Evolutionary conservation across 1,140 invertebrate species (phyloP), one percentile per base, ranked within the genome.

Genomic region (Nebria ingens): DNA sequence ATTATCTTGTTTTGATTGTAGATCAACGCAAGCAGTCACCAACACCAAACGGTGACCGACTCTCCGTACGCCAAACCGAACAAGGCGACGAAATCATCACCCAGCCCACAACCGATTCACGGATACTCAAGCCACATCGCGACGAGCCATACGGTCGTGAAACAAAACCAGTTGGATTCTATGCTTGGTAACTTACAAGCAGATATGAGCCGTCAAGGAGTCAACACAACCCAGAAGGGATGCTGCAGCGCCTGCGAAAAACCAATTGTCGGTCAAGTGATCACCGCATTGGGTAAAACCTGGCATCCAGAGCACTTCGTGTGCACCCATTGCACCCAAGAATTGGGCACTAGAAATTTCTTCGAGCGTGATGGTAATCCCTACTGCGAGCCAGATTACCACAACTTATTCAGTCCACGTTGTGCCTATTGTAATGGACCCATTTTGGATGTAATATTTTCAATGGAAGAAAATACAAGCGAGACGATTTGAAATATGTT

Each of bases 271-370:
- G 96, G 96, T 61, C 76, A 87, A 80, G 89, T 93, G 52, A 90
- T 97, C 62, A 97, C 94, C 23, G 97, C 97, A 1, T 68, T 99
- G 61, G 97, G 96, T 21, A 92, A 94, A 73, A 97, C 95, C n/a
- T 99, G 95, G 95, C 97, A 99, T 74, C 94, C 96, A 11, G 96
- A 99, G 75, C 97, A 99, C 71, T 99, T 99, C 74, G 91, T 86
- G 2, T 99, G 97, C 78, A 88, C 87, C 54, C 93, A 98, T 68
- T 99, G 97, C 79, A 90, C 89, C 56, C 87, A 94, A 65, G 93
- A 97, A 71, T 74, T 99, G 59, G 97, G 96, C 15, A 97, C 96
- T 40, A 83, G 92, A 64, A 98, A 97, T 74, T 99, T 99, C 81
- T 99, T 98, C 71, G 97, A 99, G 72, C 79, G 96, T 51, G 94